phyloP scores from a whole-genome alignment of 2,888 invertebrate species.

The Andrena bucephala region DNA sequence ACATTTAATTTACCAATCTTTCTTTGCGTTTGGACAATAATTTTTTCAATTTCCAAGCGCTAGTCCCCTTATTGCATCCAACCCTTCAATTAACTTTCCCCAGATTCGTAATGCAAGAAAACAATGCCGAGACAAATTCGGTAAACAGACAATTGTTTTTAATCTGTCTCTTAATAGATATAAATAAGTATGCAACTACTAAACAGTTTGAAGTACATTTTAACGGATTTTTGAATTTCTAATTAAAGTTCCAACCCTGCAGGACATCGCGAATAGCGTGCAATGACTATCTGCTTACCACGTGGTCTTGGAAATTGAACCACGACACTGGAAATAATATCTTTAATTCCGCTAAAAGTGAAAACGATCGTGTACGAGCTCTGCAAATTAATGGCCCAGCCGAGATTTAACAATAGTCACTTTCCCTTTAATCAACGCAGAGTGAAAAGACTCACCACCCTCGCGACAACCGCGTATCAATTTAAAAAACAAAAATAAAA shows the following conservation, averaged over 20 bases:
- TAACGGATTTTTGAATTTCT: not conserved
- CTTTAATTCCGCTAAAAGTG: not conserved
- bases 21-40: no score
- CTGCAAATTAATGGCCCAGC: not conserved
- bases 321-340: not conserved
- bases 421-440: no score
- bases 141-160: no score
- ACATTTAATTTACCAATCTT: no score
- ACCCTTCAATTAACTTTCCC: not conserved
- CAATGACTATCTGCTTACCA: not conserved
- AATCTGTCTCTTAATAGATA: not conserved
- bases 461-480: slow-evolving; percentile 19
- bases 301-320: not conserved
- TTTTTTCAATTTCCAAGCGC: no score
- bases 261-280: not conserved
- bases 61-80: no score
- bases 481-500: slow-evolving; percentile 31
- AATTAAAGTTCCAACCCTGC: not conserved
- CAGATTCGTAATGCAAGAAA: no score
- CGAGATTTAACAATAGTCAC: no score
- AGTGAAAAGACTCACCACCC: not conserved
- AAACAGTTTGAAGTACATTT: not conserved
- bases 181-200: not conserved
- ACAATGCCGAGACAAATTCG: no score
- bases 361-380: not conserved